Base-by-base conservation (phyloP, 2,797 vertebrate species). In the Kryptolebias ocellatus region DNA sequence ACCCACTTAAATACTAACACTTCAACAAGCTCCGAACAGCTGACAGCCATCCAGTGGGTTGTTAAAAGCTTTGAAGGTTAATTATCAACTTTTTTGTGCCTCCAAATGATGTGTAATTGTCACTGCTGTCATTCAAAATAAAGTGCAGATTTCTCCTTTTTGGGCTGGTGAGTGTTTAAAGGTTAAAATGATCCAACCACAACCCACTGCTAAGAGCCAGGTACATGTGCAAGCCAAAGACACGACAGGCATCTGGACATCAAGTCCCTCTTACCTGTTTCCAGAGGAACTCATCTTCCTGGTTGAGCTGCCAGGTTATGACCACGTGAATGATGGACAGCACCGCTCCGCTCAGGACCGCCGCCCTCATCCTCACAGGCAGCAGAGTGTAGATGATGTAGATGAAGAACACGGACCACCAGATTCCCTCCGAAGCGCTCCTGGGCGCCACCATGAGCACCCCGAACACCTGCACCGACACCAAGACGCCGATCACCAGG, bases 371-470 rank as follows among this genome's bases (percentile, higher is more conserved):
- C 71, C 97, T 91, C 77, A 98, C 96, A 0, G 97, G 97, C 78
- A 98, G 93, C 86, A 98, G 95, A 0, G 97, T 98, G 90, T 98
- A 98, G 90, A 96, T 96, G 90, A 98, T 97, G 91, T 96, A 98
- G 90, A 98, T 96, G 80, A 98, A 98, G 87, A 98, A 98, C 81
- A 98, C 94, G 0, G 96, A 97, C 94, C 96, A 96, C 97, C 96
- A 98, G 79, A 98, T 95, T 47, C 96, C 97, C 18, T 94, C 95
- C 0, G 95, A 97, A 7, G 95, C 95, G 11, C 95, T 97, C 24
- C 92, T 93, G 0, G 97, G 97, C 0, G 88, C 86, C 68, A 95
- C 94, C 77, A 95, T 95, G 64, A 94, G 83, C n/a, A 96, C 94
- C 9, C 96, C 95, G 8, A 96, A 92, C 0, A 93, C 92, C 92